Evolutionary conservation across 2,888 invertebrate genomes (phyloP), one percentile per base, ranked within the genome.

Genomic region (Toxonevra muliebris): DNA sequence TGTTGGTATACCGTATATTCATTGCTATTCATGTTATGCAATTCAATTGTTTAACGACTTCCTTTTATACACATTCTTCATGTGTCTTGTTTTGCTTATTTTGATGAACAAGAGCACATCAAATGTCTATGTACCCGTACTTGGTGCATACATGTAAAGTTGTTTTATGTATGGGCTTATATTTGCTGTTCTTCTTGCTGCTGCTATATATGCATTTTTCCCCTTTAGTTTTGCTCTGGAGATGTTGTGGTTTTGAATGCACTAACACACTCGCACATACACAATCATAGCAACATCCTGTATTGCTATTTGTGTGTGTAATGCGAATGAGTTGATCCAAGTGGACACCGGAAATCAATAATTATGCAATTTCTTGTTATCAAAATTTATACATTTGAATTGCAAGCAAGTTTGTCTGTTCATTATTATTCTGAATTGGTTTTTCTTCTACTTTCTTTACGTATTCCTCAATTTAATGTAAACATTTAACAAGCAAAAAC

Each of bases 351-450:
- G 80, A 80, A 77, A 79, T 74, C 78, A 78, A 80, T 81, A 79
- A 80, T 80, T 80, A 80, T 80, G 78, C 80, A 80, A 81, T 80
- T 80, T 77, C 81, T 80, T 80, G 80, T 80, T 80, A 77, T 79
- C 79, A 81, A 30, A 30, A 30, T 30, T 30, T 30, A 2, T 30
- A 30, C 30, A 30, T 30, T 7, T 30, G 30, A 2, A 30, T 30
- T 81, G 77, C 74, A 61, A 69, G 62, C 64, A 63, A 59, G 53
- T 60, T 60, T 57, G 62, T 58, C 57, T 41, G 42, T 13, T 57
- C 30, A 30, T 30, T 30, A 7, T 30, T 7, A 4, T 30, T 30
- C 30, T 30, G 7, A 30, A 30, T 30, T 30, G 2, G 30, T 30
- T 30, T 2, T 30, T 30, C 30, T 30, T 30, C 30, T 4, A 30